Conservation (phyloP, 2,113 vertebrate species). For the Thamnophis sirtalis region DNA sequence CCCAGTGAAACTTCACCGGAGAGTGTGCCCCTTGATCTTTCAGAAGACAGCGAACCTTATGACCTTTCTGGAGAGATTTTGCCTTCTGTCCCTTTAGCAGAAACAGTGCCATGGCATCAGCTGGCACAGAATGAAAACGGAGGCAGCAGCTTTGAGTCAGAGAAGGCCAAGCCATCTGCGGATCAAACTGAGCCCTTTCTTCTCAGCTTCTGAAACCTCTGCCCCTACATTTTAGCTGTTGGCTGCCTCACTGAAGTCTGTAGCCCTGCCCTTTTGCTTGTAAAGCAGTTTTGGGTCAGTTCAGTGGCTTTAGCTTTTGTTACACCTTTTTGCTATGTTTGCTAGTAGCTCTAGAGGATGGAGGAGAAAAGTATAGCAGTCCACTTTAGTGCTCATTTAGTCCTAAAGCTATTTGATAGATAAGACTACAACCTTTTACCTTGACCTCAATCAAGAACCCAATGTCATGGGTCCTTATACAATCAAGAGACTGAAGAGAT, state of each 20-base stretch:
- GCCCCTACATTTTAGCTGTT: background rate
- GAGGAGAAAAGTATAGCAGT: slow-evolving; percentile 10
- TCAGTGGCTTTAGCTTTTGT: background rate
- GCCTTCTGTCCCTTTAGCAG: slow-evolving; percentile 53
- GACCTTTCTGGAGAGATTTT: slow-evolving; percentile 55
- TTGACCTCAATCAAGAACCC: background rate
- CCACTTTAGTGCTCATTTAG: background rate
- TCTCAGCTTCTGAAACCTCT: slow-evolving; percentile 16
- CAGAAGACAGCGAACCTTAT: slow-evolving; percentile 58
- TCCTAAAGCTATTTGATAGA: background rate
- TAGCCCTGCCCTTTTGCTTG: background rate
- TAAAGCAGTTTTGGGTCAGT: background rate
- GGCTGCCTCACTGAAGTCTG: background rate
- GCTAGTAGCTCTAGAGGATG: fast-evolving
- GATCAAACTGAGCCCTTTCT: slow-evolving; percentile 40
- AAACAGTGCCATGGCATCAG: slow-evolving; percentile 32
- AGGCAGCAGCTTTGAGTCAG: slow-evolving; percentile 42
- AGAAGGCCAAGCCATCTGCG: slow-evolving; percentile 16
- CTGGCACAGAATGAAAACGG: slow-evolving; percentile 44
- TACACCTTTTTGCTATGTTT: fast-evolving
- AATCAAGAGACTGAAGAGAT: background rate
- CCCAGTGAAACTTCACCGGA: slow-evolving; percentile 48
- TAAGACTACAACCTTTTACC: background rate
- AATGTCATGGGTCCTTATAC: background rate
- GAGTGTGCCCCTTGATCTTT: slow-evolving; percentile 54